These are phyloP conservation scores for Polypedilum pembai DNA, from an alignment of 1,140 invertebrate species.

Conservation along the genomic window DNA sequence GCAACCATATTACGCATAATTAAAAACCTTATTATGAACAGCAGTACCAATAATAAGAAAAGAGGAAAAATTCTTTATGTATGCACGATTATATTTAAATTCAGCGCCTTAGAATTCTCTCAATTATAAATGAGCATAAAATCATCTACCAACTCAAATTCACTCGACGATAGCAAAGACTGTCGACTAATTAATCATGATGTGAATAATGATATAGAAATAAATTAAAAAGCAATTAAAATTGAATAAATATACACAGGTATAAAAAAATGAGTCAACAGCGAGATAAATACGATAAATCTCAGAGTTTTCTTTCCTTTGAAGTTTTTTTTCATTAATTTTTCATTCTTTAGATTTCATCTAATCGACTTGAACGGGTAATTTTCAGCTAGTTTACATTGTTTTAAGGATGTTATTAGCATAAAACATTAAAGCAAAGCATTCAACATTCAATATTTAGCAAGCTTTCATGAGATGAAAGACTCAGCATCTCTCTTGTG, in stretches of 20 bases:
- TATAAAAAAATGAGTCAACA: no score
- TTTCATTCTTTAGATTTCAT: not conserved
- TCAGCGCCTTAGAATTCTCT: no score
- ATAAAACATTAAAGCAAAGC: not conserved
- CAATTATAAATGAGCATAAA: no score
- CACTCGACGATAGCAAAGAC: no score
- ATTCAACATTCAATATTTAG: not conserved
- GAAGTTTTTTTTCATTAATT: not conserved
- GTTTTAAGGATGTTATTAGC: not conserved
- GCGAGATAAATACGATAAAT: no score
- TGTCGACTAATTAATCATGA: constrained; percentile 15
- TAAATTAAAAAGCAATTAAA: constrained; percentile 20
- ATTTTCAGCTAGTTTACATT: not conserved
- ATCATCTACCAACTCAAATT: no score
- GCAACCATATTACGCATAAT: no score
- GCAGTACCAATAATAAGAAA: no score
- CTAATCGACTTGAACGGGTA: not conserved
- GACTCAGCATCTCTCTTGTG: not conserved
- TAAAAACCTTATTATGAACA: no score
- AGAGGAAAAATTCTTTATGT: no score
- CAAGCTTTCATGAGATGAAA: not conserved
- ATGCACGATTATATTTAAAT: no score
- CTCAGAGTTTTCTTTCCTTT: not conserved
- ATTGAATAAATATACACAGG: constrained; percentile 1
- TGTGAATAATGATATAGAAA: constrained; percentile 19